Base-by-base conservation (phyloP, 2,113 vertebrate genomes). In the Cyprinodon brontotheroides region DNA sequence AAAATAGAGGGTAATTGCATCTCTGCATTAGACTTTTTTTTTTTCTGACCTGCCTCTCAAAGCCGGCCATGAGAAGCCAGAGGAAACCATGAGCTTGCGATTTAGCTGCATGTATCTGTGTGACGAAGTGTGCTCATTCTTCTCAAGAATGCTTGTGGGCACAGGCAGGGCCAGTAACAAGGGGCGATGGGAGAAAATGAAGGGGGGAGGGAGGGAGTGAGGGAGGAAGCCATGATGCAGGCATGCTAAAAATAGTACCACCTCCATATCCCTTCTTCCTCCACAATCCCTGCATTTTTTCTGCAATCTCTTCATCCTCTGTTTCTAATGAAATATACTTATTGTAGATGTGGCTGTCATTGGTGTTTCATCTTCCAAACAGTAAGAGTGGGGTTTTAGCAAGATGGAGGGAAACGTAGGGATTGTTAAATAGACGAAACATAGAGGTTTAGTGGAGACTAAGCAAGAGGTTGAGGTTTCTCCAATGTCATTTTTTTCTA, bases 201-300 rank as follows among this genome's bases (percentile, higher is more conserved):
- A 68, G n/a, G 79, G 47, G 66, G 77, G 50, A 50, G 48, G 50
- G 66, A 47, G 62, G 43, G 66, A 77, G 62, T 39, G 64, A 77
- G 64, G 53, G 65, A 70, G 53, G 59, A 17, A 66, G 76, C 13
- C 65, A 79, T 81, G 84, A 88, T 83, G 89, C 65, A 83, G 86
- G 15, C 76, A 0, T 48, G 70, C 85, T 88, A 87, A 81, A 92
- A 88, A 93, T 91, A 91, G 77, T 79, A 39, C 80, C 72, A 43
- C 85, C 79, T 79, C 77, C 72, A 73, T 77, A 50, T 70, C 76
- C 79, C 70, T 74, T 81, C 82, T 80, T 50, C 81, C 48, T 74
- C 74, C 36, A 20, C 71, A 48, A 38, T 79, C 75, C 72, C 41
- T 39, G 65, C 43, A 45, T 66, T 60, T 63, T 65, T 61, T 59